Evolutionary conservation across 2,797 vertebrate species (phyloP), one percentile per base, ranked within the genome.

Genomic region (Enteromius anoplus): DNA sequence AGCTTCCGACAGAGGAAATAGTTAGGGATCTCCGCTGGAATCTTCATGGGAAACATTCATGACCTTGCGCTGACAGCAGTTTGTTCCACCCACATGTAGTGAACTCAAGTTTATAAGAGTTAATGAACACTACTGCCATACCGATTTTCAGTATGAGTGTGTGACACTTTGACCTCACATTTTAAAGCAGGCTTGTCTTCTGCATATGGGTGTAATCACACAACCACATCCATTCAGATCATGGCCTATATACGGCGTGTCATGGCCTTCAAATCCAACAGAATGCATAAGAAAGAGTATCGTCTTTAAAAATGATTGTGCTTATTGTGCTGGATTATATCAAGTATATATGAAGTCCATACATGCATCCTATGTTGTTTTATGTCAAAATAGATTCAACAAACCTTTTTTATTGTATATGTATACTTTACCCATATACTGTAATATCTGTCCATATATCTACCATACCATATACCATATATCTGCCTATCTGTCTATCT

Each of bases 1-100:
- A 88, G 88, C 87, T 90, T 93, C 89, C 87, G 91, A 93, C 91
- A 91, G 85, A 88, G 87, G 89, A 89, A 90, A 80, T 68, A 85
- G 87, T 79, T 75, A 69, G 71, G 82, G 83, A 87, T 79, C 80
- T 83, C 75, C 3, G 62, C 79, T 73, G 82, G 86, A 85, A 84
- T 87, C 80, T 86, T 80, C 87, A 89, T 88, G 90, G 89, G 86
- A 91, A 87, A 84, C 76, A 66, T 87, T 87, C 84, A 81, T 91
- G 88, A 93, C 91, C 89, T 90, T 89, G 49, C 84, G 85, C 87
- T 85, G 86, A 88, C 87, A 82, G 86, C 82, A 66, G 83, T 88
- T 83, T 81, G 82, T 81, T 89, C 73, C 86, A 84, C 82, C 89
- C 89, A 90, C 88, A 82, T 89, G 84, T 37, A 88, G 79, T 40